Evolutionary conservation across 2,888 invertebrate species (phyloP), one percentile per base, ranked within the genome.

Genomic region (Adelognathus sp.): DNA sequence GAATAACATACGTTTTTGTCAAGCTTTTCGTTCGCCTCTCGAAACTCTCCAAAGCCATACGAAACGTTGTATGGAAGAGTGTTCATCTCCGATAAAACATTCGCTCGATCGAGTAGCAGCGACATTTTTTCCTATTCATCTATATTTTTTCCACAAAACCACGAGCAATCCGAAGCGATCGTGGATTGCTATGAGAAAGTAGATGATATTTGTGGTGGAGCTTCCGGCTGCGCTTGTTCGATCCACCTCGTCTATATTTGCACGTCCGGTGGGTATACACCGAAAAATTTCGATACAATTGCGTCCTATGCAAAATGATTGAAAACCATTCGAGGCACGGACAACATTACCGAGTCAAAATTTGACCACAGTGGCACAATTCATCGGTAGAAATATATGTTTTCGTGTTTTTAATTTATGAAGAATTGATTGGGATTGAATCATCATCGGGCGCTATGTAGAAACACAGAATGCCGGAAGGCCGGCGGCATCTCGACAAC

Each of bases 341-440:
- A 16, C 14, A 41, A n/a, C n/a, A n/a, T n/a, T n/a, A n/a, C n/a
- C n/a, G n/a, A n/a, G n/a, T n/a, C n/a, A n/a, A n/a, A n/a, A 41
- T 41, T 41, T 3, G 33, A 33, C 7, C 33, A 7, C 4, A 7
- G 11, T 33, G 7, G n/a, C n/a, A n/a, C n/a, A n/a, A n/a, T n/a
- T 1, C 33, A 7, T 11, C 7, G 33, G 0, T 33, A 3, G 36
- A 9, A 9, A 36, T 36, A 9, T 36, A 36, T 36, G 9, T 36
- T 36, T 46, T 46, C 21, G 11, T 46, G 3, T 46, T 24, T 46
- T 21, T 18, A 31, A 63, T n/a, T n/a, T n/a, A n/a, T n/a, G n/a
- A n/a, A n/a, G n/a, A n/a, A n/a, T n/a, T n/a, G 39, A 67, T 54
- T 36, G 56, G 36, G 31, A 61, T 66, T 52, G 72, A 77, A 67